Evolutionary conservation across 2,797 vertebrate genomes (phyloP).

Genomic region (Sebastes dallii): DNA sequence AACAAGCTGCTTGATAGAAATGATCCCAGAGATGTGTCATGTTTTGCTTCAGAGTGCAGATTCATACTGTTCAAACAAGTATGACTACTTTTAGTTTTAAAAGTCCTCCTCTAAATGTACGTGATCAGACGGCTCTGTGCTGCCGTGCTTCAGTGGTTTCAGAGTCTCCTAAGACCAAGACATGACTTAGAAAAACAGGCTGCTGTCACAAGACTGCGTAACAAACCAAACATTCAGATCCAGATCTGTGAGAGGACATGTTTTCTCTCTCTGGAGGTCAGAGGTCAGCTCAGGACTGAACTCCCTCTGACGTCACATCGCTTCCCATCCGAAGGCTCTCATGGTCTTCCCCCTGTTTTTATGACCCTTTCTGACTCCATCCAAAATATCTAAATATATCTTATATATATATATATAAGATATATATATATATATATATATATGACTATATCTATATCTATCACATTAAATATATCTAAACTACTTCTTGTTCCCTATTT

Average conservation of each 20-base stretch:
- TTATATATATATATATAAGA: too few relatives aligned
- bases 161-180: constrained; percentile 47
- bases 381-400: too few relatives aligned
- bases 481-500: not conserved
- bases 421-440: too few relatives aligned
- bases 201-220: constrained; percentile 74
- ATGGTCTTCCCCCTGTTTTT: constrained; percentile 9
- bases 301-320: constrained; percentile 39
- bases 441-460: too few relatives aligned
- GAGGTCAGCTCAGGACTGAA: constrained; percentile 46
- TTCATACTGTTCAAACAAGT: too few relatives aligned
- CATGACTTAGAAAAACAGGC: constrained; percentile 62
- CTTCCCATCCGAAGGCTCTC: constrained; percentile 37
- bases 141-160: too few relatives aligned
- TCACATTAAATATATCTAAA: not conserved
- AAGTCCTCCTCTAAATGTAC: too few relatives aligned
- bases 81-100: too few relatives aligned
- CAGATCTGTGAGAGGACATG: constrained; percentile 49
- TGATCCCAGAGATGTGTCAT: too few relatives aligned
- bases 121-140: too few relatives aligned
- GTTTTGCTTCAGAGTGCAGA: too few relatives aligned
- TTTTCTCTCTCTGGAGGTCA: constrained; percentile 40
- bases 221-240: constrained; percentile 70
- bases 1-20: too few relatives aligned
- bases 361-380: not conserved